Percentiles rank a stretch among this genome's conserved stretches.
phyloP scores from a whole-genome alignment of 2,113 vertebrate genomes.

The Oreocharis arfaki region DNA sequence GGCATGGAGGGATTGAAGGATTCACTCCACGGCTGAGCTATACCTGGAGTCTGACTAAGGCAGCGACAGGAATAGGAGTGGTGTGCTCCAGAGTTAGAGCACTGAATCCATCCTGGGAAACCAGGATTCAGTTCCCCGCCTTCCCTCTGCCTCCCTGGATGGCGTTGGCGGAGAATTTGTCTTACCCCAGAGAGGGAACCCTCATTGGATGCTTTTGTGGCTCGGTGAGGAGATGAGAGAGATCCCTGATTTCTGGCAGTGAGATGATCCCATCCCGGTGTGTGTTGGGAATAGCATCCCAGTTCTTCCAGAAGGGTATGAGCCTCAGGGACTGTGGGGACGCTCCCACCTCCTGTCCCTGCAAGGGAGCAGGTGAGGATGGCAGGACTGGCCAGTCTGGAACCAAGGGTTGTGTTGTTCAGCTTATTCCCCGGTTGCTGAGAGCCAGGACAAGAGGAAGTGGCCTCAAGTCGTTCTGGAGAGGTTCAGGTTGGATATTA shows the following conservation, averaged over 20 bases:
- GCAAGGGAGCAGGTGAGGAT: background rate
- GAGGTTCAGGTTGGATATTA: background rate
- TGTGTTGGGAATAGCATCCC: accelerated
- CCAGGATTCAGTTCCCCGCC: background rate
- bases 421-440: background rate
- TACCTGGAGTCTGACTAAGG: background rate
- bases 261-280: background rate
- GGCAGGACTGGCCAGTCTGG: background rate
- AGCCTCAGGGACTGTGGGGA: accelerated
- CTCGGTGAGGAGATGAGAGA: background rate
- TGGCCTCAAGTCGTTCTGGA: background rate
- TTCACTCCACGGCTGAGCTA: background rate
- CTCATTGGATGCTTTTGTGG: background rate
- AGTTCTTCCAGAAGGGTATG: background rate
- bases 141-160: background rate
- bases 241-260: background rate
- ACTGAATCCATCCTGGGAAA: background rate
- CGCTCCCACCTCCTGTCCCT: background rate
- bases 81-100: background rate
- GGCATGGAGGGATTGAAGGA: background rate
- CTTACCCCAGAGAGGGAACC: background rate
- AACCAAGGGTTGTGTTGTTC: accelerated
- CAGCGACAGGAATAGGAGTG: background rate
- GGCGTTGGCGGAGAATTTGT: background rate
- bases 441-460: background rate